Evolutionary conservation across 2,888 invertebrate genomes (phyloP), one percentile per base, ranked within the genome.

Genomic region (Trachelus troglodyta): DNA sequence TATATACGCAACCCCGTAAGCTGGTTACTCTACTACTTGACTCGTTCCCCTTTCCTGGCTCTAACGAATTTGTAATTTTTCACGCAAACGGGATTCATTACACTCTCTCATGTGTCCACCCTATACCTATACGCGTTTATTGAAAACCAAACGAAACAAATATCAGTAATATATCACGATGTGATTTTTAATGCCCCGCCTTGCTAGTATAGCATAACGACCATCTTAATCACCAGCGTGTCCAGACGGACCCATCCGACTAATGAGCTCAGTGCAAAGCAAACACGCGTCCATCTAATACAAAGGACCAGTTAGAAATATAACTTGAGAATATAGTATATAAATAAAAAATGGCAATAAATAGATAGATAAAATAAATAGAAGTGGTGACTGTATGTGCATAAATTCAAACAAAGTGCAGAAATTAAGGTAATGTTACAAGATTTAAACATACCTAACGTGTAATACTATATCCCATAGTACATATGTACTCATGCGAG

Each of bases 191-290:
- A 84, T 84, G 81, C 80, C 80, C 83, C 80, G 81, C 82, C 83
- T 80, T 74, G 76, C 84, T 83, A 83, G 83, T 83, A 81, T 82
- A 82, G 81, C 83, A 85, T 85, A 86, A 86, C 85, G 86, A 86
- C 83, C 85, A 83, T 86, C 83, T 86, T 85, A 86, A 86, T 86
- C 86, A 85, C 83, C 81, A 80, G 77, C 79, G 76, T 74, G 81
- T 80, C 79, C 79, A 76, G 83, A 77, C 76, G 74, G 75, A 73
- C 79, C 82, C 82, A 79, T 81, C 77, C 81, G 79, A 80, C 85
- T 86, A 86, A 86, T 86, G 86, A 86, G 85, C 86, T 84, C 85
- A 82, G 84, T 85, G 85, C 83, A 86, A 84, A 86, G 85, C 85
- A 85, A 86, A 86, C 85, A 85, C 83, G 82, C 84, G 81, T 81